Evolutionary conservation across 2,797 vertebrate genomes (phyloP), one percentile per base, ranked within the genome.

Genomic region (Remorina albescens): DNA sequence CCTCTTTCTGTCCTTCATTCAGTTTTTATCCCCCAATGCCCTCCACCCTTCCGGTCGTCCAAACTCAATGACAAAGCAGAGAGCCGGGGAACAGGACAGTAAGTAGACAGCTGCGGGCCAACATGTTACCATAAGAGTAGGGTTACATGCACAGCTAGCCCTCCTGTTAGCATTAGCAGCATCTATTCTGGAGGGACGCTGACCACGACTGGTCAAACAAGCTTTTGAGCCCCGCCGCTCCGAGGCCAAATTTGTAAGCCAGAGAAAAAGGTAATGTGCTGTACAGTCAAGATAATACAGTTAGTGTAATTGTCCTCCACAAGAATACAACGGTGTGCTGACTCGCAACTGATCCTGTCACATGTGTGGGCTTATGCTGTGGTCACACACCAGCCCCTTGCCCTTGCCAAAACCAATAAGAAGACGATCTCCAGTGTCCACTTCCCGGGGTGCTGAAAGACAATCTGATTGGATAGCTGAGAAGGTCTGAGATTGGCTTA

Each of bases 11-110:
- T 88, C 88, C 90, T 90, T 88, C 86, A 88, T 89, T 90, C 86
- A 86, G 78, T 74, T 88, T 84, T 83, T 85, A 78, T n/a, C 44
- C 41, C 19, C 30, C 19, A 58, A 77, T 81, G 74, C 82, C 37
- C 78, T 81, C 76, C 65, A 69, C 71, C 71, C 82, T 88, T 91
- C 88, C 84, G 80, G 82, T 89, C 76, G 51, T 81, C 85, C 86
- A 91, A 92, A 92, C 88, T 85, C 92, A 92, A 91, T 93, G 92
- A 93, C 91, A 91, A 91, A 92, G 91, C 91, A 89, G 81, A 84
- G 84, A 86, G 84, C 67, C 66, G 36, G 84, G 65, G 87, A 89
- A 78, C 80, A 83, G 86, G 90, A 90, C 87, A 83, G 86, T 76
- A 69, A 83, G 83, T 71, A 80, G 89, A 89, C 91, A 93, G 91